Evolutionary conservation across 30 jellyfish, hydroid and myxozoan species (phyloP).

Genomic region (Clytia hemisphaerica): DNA sequence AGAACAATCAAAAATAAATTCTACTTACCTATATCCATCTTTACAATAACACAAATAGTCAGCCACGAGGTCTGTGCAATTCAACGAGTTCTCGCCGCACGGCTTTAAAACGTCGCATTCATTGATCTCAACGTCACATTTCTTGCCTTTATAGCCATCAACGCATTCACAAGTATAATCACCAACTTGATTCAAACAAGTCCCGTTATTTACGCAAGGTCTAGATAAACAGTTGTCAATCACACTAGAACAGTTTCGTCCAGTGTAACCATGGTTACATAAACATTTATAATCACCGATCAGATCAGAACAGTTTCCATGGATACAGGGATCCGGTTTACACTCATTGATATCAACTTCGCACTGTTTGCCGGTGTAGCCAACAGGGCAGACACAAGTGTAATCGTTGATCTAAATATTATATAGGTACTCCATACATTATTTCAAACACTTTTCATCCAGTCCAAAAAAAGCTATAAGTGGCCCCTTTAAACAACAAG

Average conservation of each 20-base stretch:
- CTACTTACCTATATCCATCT: slow-evolving; percentile 66
- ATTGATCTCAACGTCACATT: slow-evolving; percentile 62
- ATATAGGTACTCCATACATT: no score
- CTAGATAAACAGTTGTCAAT: slow-evolving; percentile 52
- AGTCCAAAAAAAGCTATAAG: no score
- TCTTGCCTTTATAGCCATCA: slow-evolving; percentile 65
- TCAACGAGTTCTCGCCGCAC: slow-evolving; percentile 50
- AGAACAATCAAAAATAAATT: no score
- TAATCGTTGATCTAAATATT: slow-evolving; percentile 34
- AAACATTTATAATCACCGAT: slow-evolving; percentile 53
- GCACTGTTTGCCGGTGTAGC: slow-evolving; percentile 34
- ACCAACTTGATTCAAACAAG: slow-evolving; percentile 48
- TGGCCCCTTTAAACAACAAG: no score
- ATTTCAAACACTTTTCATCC: no score
- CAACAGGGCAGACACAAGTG: slow-evolving; percentile 23
- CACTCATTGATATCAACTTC: slow-evolving; percentile 25
- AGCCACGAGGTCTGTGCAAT: slow-evolving; percentile 64
- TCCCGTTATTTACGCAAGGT: slow-evolving; percentile 68
- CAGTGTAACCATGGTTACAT: slow-evolving; percentile 54
- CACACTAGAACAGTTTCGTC: slow-evolving; percentile 40
- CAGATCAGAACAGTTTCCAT: slow-evolving; percentile 45
- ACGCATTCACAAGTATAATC: slow-evolving; percentile 58
- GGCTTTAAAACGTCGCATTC: slow-evolving; percentile 76
- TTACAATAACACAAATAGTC: slow-evolving; percentile 76
- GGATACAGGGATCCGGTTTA: slow-evolving; percentile 20